phyloP scores from a whole-genome alignment of 2,113 vertebrate genomes.

The Electrona antarctica region DNA sequence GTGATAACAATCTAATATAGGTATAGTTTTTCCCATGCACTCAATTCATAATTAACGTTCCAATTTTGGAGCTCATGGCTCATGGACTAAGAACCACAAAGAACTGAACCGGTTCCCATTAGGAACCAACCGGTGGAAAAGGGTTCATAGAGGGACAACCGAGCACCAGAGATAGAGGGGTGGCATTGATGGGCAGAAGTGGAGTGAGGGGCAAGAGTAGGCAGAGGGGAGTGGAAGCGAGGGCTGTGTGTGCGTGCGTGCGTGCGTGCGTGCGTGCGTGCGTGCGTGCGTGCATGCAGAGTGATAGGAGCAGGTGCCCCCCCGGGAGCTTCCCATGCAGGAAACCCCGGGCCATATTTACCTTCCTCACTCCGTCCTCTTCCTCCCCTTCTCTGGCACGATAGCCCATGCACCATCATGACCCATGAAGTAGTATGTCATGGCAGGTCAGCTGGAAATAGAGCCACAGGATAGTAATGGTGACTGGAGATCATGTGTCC shows the following conservation, averaged over 20 bases:
- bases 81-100: no score
- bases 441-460: conserved; percentile 66
- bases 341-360: conserved; percentile 61
- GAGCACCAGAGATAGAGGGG: conserved; percentile 29
- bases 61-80: no score
- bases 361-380: conserved; percentile 47
- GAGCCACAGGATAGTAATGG: conserved; percentile 29
- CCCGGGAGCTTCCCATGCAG: conserved; percentile 62
- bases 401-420: conserved; percentile 39
- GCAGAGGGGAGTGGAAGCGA: background rate
- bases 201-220: conserved; percentile 11
- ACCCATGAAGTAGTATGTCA: conserved; percentile 45
- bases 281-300: conserved; percentile 12
- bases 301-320: conserved; percentile 71
- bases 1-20: no score
- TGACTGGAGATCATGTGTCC: conserved; percentile 46
- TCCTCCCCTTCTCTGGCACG: conserved; percentile 14
- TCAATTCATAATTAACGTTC: no score
- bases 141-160: background rate
- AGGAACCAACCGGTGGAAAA: no score
- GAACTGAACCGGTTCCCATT: no score
- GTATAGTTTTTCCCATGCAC: no score
- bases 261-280: background rate
- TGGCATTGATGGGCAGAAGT: conserved; percentile 18
- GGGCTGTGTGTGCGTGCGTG: background rate